Percentiles rank a stretch among this genome's conserved stretches.
Evolutionary conservation across 2,888 invertebrate genomes (phyloP).

Genomic region (Tipula confusa): DNA sequence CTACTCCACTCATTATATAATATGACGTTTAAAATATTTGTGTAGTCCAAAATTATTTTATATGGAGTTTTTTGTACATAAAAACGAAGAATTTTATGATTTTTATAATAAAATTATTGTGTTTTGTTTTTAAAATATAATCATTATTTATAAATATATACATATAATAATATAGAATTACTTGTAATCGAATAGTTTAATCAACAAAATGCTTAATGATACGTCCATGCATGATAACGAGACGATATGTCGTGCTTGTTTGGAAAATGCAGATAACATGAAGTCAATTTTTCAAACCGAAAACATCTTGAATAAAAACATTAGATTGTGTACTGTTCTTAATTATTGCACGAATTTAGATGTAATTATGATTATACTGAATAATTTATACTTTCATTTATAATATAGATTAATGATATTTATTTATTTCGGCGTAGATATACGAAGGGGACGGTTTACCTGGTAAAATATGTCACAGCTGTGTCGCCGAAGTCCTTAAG

Average conservation of each 20-base stretch:
- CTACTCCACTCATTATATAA: background rate
- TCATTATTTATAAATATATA: background rate
- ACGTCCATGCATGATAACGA: background rate
- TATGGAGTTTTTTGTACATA: background rate
- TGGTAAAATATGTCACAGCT: background rate
- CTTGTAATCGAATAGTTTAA: background rate
- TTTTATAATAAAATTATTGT: background rate
- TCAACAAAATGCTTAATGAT: background rate
- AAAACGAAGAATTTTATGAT: background rate
- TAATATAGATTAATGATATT: background rate
- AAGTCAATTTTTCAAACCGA: constrained; percentile 1
- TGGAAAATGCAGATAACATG: constrained; percentile 27
- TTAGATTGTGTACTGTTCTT: constrained; percentile 28
- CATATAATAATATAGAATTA: background rate
- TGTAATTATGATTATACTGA: no score
- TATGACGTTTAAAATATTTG: constrained; percentile 20
- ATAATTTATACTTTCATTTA: no score
- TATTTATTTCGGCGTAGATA: background rate
- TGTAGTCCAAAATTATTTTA: constrained; percentile 7
- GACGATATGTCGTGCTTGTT: constrained; percentile 1
- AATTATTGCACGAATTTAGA: constrained; percentile 28
- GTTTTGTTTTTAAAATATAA: background rate
- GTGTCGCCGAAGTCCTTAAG: background rate
- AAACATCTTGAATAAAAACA: constrained; percentile 21
- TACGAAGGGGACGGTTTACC: background rate